Evolutionary conservation across 2,113 vertebrate genomes (phyloP).

Genomic region (Madoqua kirkii): DNA sequence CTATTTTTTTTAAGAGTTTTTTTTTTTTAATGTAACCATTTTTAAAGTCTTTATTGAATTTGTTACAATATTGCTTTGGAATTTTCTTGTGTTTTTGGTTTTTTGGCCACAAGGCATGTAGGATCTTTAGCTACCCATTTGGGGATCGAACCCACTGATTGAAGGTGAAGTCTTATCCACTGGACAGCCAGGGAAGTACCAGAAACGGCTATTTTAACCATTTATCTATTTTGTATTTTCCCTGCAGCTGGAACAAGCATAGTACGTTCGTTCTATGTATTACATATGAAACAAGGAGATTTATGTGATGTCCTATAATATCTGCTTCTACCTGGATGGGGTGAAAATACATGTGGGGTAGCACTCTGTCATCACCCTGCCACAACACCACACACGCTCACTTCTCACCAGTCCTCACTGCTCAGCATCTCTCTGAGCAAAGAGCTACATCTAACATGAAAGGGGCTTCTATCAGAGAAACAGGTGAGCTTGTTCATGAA

Average conservation of each 20-base stretch:
- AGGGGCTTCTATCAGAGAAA: background rate
- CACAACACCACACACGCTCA: background rate
- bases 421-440: background rate
- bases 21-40: background rate
- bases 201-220: background rate
- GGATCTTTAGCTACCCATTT: background rate
- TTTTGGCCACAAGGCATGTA: background rate
- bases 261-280: accelerated
- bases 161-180: background rate
- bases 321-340: background rate
- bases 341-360: no score
- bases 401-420: no score
- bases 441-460: background rate
- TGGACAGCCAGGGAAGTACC: background rate
- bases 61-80: background rate
- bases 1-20: background rate
- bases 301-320: accelerated
- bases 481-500: background rate
- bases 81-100: background rate
- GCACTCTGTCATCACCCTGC: accelerated
- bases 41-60: background rate
- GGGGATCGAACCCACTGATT: background rate
- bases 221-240: no score
- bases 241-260: accelerated
- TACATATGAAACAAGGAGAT: accelerated